Percentiles rank a stretch among this genome's conserved stretches.
phyloP scores from a whole-genome alignment of 1,140 invertebrate genomes.

The Drosophila lini region DNA sequence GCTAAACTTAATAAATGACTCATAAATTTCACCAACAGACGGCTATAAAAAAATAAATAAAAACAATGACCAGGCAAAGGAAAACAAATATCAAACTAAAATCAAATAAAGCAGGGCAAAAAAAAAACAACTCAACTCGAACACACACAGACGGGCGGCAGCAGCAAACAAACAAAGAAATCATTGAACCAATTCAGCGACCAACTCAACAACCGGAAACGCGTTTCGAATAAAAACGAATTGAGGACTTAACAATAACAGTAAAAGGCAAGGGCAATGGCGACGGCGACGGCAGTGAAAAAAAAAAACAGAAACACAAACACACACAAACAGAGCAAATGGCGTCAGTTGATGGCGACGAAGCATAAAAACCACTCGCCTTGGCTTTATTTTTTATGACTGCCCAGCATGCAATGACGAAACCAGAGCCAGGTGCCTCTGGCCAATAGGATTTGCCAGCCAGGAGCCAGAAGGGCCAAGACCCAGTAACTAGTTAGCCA shows the following conservation, averaged over 20 bases:
- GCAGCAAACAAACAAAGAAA: conserved; percentile 69
- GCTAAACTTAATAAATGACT: conserved; percentile 68
- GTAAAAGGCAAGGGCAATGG: conserved; percentile 64
- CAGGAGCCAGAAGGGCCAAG: background rate
- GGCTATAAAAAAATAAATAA: conserved; percentile 40
- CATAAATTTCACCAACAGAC: conserved; percentile 62
- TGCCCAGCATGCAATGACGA: conserved; percentile 58
- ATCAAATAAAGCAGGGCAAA: conserved; percentile 23
- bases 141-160: conserved; percentile 44
- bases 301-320: conserved; percentile 26
- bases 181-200: conserved; percentile 83
- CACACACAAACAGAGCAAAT: conserved; percentile 56
- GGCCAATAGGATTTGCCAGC: conserved; percentile 19
- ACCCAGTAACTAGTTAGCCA: conserved; percentile 21
- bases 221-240: conserved; percentile 82
- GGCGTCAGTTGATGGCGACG: conserved; percentile 74
- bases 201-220: conserved; percentile 83
- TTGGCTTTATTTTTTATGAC: conserved; percentile 66
- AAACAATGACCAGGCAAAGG: conserved; percentile 18
- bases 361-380: conserved; percentile 79
- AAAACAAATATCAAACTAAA: conserved; percentile 58
- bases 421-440: conserved; percentile 58
- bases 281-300: conserved; percentile 18
- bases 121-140: conserved; percentile 45
- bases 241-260: conserved; percentile 78